Percentiles rank a stretch among this genome's conserved stretches.
phyloP scores from a whole-genome alignment of 2,797 vertebrate genomes.

The Coracias cyanogaster region DNA sequence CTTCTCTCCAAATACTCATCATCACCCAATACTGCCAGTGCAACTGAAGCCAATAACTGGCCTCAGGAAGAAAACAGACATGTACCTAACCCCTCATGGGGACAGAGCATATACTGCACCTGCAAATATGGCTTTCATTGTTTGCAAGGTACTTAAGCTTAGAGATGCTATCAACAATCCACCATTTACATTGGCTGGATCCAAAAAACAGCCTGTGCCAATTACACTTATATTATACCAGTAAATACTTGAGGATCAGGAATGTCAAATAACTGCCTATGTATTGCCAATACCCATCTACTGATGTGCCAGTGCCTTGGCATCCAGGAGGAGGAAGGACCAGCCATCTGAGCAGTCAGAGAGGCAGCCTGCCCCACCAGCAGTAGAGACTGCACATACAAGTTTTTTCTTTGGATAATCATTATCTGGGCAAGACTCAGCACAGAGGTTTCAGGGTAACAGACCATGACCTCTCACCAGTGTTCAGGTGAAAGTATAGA shows the following conservation, averaged over 20 bases:
- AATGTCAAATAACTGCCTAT: not conserved
- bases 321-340: not conserved
- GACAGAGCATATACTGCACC: not conserved
- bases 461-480: not conserved
- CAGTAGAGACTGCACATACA: not conserved
- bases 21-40: not conserved
- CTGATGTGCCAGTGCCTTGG: not conserved
- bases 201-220: not conserved
- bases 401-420: not conserved
- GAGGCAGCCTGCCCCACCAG: not conserved
- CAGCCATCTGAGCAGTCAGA: not conserved
- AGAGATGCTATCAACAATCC: not conserved
- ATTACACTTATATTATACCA: not conserved
- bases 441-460: not conserved
- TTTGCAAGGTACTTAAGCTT: not conserved
- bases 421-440: not conserved
- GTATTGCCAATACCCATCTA: not conserved
- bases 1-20: not conserved
- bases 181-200: not conserved
- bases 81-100: fast-evolving
- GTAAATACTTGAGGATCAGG: not conserved
- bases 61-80: not conserved
- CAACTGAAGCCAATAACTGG: not conserved
- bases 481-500: not conserved
- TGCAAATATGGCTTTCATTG: not conserved